These are phyloP conservation scores for Formica aserva DNA, from an alignment of 2,888 invertebrate genomes.

Conservation along the genomic window DNA sequence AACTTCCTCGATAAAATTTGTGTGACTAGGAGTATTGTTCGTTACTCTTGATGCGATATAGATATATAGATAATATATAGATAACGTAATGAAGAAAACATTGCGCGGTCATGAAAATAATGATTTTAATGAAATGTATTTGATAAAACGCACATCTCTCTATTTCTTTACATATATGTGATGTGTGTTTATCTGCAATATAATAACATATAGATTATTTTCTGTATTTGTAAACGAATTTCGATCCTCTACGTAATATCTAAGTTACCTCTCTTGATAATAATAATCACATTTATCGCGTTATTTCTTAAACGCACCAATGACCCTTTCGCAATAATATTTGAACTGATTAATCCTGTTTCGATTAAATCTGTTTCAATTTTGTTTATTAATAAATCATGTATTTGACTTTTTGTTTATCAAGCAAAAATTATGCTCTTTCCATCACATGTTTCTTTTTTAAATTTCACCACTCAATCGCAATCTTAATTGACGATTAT, in stretches of 20 bases:
- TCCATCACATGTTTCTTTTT: background rate
- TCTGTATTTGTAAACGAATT: slow-evolving; percentile 2
- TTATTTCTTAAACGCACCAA: background rate
- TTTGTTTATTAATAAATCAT: slow-evolving; percentile 24
- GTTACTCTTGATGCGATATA: background rate
- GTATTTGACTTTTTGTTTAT: slow-evolving; percentile 13
- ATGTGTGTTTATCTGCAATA: no score
- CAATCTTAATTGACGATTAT: slow-evolving; percentile 4
- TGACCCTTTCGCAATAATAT: slow-evolving; percentile 30
- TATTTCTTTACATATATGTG: background rate
- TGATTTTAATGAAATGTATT: slow-evolving; percentile 13
- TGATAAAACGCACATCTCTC: background rate
- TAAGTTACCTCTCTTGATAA: slow-evolving; percentile 19
- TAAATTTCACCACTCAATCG: slow-evolving; percentile 4
- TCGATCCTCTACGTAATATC: background rate
- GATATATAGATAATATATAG: background rate
- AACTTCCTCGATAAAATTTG: background rate
- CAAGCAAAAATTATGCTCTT: background rate
- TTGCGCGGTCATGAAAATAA: slow-evolving; percentile 18
- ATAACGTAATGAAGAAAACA: slow-evolving; percentile 13
- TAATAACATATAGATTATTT: background rate
- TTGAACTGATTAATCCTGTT: background rate
- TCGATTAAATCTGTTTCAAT: slow-evolving; percentile 24
- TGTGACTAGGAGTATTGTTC: slow-evolving; percentile 14
- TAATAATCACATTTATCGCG: slow-evolving; percentile 27